phyloP scores from a whole-genome alignment of 2,113 vertebrate species.

The Camelus bactrianus region DNA sequence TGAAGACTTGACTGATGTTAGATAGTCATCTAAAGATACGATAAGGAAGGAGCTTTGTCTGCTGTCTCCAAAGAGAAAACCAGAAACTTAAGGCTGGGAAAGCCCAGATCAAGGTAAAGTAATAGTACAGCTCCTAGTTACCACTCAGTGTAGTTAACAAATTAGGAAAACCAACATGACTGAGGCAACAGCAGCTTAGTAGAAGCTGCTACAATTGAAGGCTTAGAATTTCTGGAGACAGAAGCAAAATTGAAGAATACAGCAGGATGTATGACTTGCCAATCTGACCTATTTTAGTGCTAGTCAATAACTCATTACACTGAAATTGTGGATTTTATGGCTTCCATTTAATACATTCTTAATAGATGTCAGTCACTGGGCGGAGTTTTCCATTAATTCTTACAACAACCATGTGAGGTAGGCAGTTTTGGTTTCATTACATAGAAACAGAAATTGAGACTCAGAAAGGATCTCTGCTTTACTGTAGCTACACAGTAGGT shows the following conservation, averaged over 20 bases:
- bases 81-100: not conserved
- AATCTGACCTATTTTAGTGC: not conserved
- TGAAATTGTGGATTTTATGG: not conserved
- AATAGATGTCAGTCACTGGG: not conserved
- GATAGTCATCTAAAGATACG: not conserved
- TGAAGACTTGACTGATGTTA: not conserved
- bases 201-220: not conserved
- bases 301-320: not conserved
- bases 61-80: not conserved
- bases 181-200: not conserved
- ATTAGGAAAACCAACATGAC: not conserved
- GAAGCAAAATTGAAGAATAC: not conserved
- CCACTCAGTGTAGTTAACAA: not conserved
- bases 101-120: not conserved
- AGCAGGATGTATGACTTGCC: not conserved
- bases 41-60: not conserved
- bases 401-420: not conserved
- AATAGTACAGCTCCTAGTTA: not conserved
- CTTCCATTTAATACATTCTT: not conserved
- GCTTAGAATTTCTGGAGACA: not conserved
- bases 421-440: not conserved
- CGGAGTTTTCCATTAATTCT: constrained; percentile 36
- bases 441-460: not conserved
- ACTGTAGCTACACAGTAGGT: not conserved
- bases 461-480: not conserved